Base-by-base conservation (phyloP, 2,888 invertebrate genomes). In the Erebia aethiops region DNA sequence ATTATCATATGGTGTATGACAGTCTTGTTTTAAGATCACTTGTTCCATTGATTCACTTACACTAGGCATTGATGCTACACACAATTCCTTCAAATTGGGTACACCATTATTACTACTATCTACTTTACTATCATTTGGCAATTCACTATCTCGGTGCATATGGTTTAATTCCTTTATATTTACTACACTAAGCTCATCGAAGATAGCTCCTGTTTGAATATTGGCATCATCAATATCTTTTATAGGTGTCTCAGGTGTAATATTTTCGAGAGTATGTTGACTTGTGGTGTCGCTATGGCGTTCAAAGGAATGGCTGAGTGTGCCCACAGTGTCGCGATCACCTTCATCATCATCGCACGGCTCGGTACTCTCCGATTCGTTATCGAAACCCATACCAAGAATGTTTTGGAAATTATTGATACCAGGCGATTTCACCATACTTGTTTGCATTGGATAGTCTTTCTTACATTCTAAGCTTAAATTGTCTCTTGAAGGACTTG, bases 401-500 rank as follows among this genome's bases (percentile, higher is more conserved):
- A 92, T 81, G 71, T 86, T 91, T 77, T 92, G 92, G 81, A 93
- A 93, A 74, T 93, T 91, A 11, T 81, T 90, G 41, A 93, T 93
- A 51, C 92, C 92, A 0, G 92, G 93, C 0, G 92, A 92, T 72
- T 93, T 93, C 5, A 93, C 93, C 84, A 93, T 84, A 74, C 87
- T 87, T 9, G 89, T 90, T 74, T 87, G 92, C 78, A 87, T 78
- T 0, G 88, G 90, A 75, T 87, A 90, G 62, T 92, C 92, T 74
- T 89, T 92, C 75, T 92, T 92, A 77, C 92, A 92, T 78, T 93
- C 92, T 67, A 93, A 83, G 73, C 90, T 92, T 46, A 92, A 79
- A 73, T 90, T 90, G 76, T 94, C 94, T 72, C 93, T 87, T 13
- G 91, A 92, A 3, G 94, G 94, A 77, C 94, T 94, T 46, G 94